Evolutionary conservation across 2,888 invertebrate species (phyloP).

Genomic region (Andrena flavipes): DNA sequence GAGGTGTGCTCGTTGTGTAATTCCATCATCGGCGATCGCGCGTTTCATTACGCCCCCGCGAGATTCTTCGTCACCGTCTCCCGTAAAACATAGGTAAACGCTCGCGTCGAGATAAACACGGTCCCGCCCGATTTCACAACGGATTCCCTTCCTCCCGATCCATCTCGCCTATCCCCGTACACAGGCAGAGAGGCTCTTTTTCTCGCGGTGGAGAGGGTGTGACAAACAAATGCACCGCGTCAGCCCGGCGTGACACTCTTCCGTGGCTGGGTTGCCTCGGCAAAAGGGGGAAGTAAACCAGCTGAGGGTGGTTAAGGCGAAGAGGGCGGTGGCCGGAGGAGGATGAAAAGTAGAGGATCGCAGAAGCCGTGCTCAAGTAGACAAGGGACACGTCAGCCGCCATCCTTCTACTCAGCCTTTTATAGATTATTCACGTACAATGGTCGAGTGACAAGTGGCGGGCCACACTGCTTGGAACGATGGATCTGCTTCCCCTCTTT

Average conservation of each 20-base stretch:
- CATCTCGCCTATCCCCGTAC: conserved; percentile 55
- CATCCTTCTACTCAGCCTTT: conserved; percentile 83
- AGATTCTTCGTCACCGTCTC: neutral
- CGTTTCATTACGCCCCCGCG: conserved; percentile 11
- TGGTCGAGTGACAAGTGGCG: conserved; percentile 80
- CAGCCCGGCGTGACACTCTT: conserved; percentile 79
- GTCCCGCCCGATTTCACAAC: conserved; percentile 58
- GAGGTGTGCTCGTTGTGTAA: conserved; percentile 10
- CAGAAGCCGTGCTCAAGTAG: conserved; percentile 84
- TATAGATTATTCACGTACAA: conserved; percentile 84
- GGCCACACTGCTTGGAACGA: conserved; percentile 59
- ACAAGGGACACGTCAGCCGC: conserved; percentile 83
- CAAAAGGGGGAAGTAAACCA: conserved; percentile 55
- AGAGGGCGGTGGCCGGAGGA: conserved; percentile 59
- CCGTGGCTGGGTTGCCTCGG: conserved; percentile 69
- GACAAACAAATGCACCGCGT: conserved; percentile 82
- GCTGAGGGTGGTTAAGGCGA: conserved; percentile 56
- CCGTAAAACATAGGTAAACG: neutral
- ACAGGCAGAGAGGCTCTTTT: conserved; percentile 69
- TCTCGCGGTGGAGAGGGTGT: conserved; percentile 67
- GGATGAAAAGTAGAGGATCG: conserved; percentile 82
- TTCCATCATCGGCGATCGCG: conserved; percentile 26
- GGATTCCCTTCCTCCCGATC: conserved; percentile 46
- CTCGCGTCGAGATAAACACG: conserved; percentile 39
- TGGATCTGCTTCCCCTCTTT: conserved; percentile 56